A percentile compares a stretch with the other conserved stretches of the same genome.
phyloP scores from a whole-genome alignment of 2,113 vertebrate species.

The Thalassarche chlororhynchos region DNA sequence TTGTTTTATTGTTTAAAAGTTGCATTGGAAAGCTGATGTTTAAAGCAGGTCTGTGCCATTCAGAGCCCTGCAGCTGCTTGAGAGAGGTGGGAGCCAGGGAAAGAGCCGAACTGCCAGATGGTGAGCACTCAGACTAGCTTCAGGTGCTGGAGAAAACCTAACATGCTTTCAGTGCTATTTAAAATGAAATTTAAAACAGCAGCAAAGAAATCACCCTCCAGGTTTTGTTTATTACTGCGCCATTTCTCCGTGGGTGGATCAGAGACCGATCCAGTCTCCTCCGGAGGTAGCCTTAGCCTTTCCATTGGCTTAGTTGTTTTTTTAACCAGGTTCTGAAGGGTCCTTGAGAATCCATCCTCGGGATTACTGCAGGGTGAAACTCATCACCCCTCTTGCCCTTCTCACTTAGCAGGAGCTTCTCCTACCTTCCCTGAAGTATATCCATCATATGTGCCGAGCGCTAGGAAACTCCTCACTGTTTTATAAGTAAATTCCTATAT shows the following conservation, averaged over 20 bases:
- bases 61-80: not conserved
- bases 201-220: not conserved
- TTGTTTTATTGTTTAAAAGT: not conserved
- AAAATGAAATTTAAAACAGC: not conserved
- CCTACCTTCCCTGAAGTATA: not conserved
- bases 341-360: not conserved
- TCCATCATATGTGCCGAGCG: rapidly evolving
- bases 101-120: not conserved
- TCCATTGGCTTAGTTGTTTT: not conserved
- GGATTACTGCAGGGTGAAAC: not conserved
- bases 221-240: not conserved
- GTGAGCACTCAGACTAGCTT: slow-evolving; percentile 3
- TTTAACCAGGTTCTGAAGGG: not conserved
- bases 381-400: not conserved
- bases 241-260: not conserved
- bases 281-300: not conserved
- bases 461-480: not conserved
- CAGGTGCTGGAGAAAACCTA: slow-evolving; percentile 12
- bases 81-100: not conserved
- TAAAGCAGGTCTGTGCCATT: not conserved
- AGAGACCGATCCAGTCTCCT: not conserved
- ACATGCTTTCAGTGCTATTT: not conserved
- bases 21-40: not conserved
- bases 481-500: not conserved
- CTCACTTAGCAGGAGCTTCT: not conserved